Conservation (phyloP, 2,113 vertebrate genomes). For the Rhipidura dahli region DNA sequence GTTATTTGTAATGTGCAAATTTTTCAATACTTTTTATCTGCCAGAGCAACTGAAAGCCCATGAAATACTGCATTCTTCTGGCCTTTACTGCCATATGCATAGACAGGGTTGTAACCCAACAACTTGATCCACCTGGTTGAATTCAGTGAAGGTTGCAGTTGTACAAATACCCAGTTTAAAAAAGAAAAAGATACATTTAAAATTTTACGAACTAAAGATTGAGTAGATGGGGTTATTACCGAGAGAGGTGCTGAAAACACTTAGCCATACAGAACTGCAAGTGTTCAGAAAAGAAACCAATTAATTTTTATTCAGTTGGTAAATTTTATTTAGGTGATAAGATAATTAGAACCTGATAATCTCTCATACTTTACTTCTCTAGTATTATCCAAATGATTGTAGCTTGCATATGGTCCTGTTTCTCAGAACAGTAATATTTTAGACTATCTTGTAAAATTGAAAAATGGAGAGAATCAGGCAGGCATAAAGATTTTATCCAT, state of each 20-base stretch:
- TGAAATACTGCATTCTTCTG: background rate
- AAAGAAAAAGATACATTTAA: background rate
- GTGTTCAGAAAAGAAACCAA: background rate
- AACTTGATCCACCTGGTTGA: background rate
- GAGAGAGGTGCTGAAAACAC: background rate
- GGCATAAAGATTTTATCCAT: background rate
- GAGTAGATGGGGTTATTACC: background rate
- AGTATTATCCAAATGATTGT: background rate
- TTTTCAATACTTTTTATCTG: background rate
- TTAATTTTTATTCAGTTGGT: background rate
- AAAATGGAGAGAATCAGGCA: background rate
- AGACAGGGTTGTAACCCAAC: background rate
- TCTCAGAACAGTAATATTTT: background rate
- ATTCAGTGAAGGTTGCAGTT: background rate
- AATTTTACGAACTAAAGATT: background rate
- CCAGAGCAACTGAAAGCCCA: background rate
- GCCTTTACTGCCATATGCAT: background rate
- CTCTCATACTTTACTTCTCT: background rate
- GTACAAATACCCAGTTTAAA: background rate
- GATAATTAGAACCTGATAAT: background rate
- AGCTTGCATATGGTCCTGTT: background rate
- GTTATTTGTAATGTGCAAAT: background rate
- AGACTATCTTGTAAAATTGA: background rate
- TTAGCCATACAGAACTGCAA: background rate
- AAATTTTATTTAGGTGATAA: background rate